phyloP scores from a whole-genome alignment of 2,797 vertebrate species.

The Enteromius treurensis region DNA sequence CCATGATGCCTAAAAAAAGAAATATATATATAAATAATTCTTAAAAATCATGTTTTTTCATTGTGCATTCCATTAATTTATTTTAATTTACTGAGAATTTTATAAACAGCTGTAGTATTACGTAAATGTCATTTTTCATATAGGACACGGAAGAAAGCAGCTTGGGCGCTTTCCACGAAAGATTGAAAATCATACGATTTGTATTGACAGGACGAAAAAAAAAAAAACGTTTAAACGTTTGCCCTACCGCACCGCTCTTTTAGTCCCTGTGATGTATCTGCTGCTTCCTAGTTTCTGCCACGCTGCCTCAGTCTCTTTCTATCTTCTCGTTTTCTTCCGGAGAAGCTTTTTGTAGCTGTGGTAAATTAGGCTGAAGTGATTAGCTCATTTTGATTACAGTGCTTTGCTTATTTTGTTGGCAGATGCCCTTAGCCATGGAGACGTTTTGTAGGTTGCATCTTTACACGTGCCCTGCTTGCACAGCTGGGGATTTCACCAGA shows the following conservation, averaged over 20 bases:
- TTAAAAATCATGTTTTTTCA: too few species aligned
- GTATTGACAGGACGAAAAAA: neutral
- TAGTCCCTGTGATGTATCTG: conserved; percentile 16
- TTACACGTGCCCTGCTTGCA: conserved; percentile 63
- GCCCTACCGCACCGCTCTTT: neutral
- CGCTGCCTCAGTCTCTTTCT: conserved; percentile 13
- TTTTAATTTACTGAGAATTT: too few species aligned
- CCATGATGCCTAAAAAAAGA: neutral
- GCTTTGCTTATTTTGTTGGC: conserved; percentile 78
- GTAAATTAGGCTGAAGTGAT: conserved; percentile 82
- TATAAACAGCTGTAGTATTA: neutral
- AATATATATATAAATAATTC: neutral
- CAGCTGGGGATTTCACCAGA: conserved; percentile 74
- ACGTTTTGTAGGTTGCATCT: conserved; percentile 70
- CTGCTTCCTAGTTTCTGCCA: conserved; percentile 2
- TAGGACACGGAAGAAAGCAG: neutral
- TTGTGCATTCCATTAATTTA: too few species aligned
- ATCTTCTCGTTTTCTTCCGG: neutral
- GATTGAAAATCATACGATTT: neutral
- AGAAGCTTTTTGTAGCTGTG: conserved; percentile 71
- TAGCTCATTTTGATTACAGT: conserved; percentile 80
- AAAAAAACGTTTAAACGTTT: neutral
- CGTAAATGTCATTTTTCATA: neutral
- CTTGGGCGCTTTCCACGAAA: neutral
- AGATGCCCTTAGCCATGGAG: conserved; percentile 78